A percentile compares a stretch with the other conserved stretches of the same genome.
Evolutionary conservation across 2,797 vertebrate species (phyloP).

Genomic region (Intellagama lesueurii): DNA sequence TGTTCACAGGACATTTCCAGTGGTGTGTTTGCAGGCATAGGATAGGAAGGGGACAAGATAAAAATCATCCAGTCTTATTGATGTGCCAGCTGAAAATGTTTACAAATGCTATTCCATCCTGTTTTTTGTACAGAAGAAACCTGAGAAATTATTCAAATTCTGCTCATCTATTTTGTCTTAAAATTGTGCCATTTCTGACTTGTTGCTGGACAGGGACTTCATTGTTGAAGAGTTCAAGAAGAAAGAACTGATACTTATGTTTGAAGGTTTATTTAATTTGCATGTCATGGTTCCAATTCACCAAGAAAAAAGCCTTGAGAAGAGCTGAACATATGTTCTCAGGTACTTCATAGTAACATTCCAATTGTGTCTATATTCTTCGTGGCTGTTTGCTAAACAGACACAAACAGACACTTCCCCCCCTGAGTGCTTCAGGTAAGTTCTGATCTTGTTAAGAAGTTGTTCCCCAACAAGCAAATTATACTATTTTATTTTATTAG

Average conservation of each 20-base stretch:
- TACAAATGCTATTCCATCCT: neutral
- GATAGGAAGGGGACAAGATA: neutral
- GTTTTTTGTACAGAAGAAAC: neutral
- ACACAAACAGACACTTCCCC: neutral
- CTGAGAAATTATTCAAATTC: neutral
- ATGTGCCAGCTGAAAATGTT: neutral
- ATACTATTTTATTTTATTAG: neutral
- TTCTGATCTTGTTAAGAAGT: neutral
- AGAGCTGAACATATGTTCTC: neutral
- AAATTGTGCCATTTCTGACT: neutral
- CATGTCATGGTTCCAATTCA: neutral
- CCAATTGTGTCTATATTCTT: neutral
- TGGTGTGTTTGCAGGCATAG: neutral
- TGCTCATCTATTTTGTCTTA: neutral
- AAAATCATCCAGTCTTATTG: neutral
- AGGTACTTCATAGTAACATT: neutral
- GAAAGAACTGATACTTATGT: neutral
- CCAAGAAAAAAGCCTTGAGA: constrained; percentile 6
- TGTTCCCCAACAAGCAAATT: neutral
- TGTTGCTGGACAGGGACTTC: neutral
- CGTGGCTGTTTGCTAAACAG: neutral
- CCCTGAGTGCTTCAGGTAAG: neutral
- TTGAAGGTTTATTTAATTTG: neutral
- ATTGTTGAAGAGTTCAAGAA: neutral
- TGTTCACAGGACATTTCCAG: neutral